phyloP scores from a whole-genome alignment of 2,888 invertebrate genomes.

The Coenonympha arcania region DNA sequence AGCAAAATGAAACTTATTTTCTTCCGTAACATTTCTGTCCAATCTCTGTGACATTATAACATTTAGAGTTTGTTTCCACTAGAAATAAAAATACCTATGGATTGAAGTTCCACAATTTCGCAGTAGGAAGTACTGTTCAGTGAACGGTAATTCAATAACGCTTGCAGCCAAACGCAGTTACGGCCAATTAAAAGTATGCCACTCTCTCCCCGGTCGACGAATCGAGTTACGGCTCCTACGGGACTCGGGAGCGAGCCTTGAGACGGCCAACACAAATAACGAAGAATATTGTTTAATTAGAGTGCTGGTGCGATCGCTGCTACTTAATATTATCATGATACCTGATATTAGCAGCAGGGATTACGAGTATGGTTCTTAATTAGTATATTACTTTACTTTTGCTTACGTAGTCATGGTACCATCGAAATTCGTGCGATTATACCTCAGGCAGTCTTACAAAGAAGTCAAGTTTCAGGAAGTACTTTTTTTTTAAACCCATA shows the following conservation, averaged over 20 bases:
- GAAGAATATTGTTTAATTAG: slow-evolving; percentile 43
- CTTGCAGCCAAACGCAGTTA: slow-evolving; percentile 70
- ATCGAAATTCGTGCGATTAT: too few species aligned
- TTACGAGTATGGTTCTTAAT: neutral
- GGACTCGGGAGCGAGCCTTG: slow-evolving; percentile 48
- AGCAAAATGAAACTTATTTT: too few species aligned
- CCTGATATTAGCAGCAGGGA: neutral
- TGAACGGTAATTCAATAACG: slow-evolving; percentile 63
- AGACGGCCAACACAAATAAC: slow-evolving; percentile 54
- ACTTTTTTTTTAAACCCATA: too few species aligned
- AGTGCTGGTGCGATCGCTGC: neutral
- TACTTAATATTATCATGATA: neutral
- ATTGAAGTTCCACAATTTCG: slow-evolving; percentile 38
- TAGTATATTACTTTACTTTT: neutral
- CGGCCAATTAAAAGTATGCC: slow-evolving; percentile 72
- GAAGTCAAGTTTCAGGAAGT: too few species aligned
- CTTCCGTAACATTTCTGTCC: too few species aligned
- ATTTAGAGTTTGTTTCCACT: neutral
- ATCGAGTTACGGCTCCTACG: slow-evolving; percentile 57
- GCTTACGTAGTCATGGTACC: too few species aligned
- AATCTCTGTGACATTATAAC: too few species aligned
- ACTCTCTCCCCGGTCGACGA: slow-evolving; percentile 57
- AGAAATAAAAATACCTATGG: neutral
- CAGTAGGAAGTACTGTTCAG: slow-evolving; percentile 49
- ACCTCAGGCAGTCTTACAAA: too few species aligned